Evolutionary conservation across 53 echinoderm and acorn worm genomes (phyloP).

Genomic region (Echinarachnius parma): DNA sequence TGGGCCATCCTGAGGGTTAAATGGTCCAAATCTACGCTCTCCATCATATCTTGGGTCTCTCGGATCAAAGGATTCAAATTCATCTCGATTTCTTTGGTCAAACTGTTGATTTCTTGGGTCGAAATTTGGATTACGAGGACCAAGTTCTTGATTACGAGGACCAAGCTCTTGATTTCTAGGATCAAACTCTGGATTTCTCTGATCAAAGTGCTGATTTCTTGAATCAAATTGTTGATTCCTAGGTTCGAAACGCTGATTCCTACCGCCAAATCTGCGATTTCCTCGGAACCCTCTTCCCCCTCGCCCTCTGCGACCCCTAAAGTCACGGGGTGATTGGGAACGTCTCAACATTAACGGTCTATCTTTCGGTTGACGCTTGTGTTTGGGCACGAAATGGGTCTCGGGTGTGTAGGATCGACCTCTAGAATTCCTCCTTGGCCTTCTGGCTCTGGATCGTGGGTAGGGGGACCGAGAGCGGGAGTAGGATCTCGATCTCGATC

Average conservation of each 20-base stretch:
- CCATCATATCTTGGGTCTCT: neutral
- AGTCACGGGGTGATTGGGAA: constrained; percentile 72
- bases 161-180: too few relatives aligned
- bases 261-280: constrained; percentile 50
- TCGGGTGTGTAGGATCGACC: constrained; percentile 33
- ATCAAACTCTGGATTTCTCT: constrained; percentile 5
- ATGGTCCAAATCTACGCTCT: neutral
- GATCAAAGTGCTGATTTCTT: constrained; percentile 22
- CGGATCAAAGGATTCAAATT: too few relatives aligned
- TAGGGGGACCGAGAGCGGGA: constrained; percentile 39
- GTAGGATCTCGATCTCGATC: constrained; percentile 57
- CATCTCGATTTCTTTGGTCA: too few relatives aligned
- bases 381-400: constrained; percentile 38
- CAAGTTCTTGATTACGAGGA: too few relatives aligned
- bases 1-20: constrained; percentile 13
- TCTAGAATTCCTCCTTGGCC: constrained; percentile 27
- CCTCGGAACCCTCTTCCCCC: constrained; percentile 38
- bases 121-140: too few relatives aligned
- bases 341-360: constrained; percentile 57
- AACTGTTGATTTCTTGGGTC: too few relatives aligned
- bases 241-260: constrained; percentile 47
- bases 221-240: constrained; percentile 28
- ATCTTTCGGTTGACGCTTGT: constrained; percentile 54
- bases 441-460: neutral
- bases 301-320: constrained; percentile 48